Conservation (phyloP, 1,140 invertebrate genomes). For the Drosophila equinoxialis region DNA sequence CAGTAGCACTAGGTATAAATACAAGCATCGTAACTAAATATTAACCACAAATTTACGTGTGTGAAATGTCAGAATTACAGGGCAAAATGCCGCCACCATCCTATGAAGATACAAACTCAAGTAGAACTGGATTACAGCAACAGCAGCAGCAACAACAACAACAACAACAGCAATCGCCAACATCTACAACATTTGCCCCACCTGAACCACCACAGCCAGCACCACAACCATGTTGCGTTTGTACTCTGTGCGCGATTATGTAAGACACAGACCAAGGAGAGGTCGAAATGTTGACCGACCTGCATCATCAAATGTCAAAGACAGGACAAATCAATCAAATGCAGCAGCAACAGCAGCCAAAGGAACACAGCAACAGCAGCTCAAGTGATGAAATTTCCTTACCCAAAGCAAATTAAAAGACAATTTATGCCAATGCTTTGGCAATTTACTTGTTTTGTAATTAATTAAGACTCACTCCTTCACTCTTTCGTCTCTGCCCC, state of each 20-base stretch:
- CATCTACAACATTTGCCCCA: background rate
- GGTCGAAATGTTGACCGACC: constrained; percentile 28
- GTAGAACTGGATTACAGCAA: constrained; percentile 8
- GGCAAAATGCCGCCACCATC: constrained; percentile 27
- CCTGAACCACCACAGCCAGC: background rate
- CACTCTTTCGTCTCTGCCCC: background rate
- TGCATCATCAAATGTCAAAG: constrained; percentile 51
- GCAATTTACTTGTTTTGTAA: constrained; percentile 54
- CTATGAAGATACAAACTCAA: constrained; percentile 19
- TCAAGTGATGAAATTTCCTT: constrained; percentile 6
- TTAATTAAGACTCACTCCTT: constrained; percentile 37
- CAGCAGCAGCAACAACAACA: background rate
- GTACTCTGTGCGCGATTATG: constrained; percentile 42
- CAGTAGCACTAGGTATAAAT: constrained; percentile 32
- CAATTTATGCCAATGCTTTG: constrained; percentile 60
- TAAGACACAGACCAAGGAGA: constrained; percentile 35
- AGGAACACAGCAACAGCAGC: background rate
- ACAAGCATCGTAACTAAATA: constrained; percentile 17
- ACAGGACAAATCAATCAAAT: constrained; percentile 55
- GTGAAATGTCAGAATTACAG: constrained; percentile 17
- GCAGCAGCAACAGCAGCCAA: constrained; percentile 28
- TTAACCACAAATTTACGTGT: constrained; percentile 37
- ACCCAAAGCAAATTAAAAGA: constrained; percentile 55
- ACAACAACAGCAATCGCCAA: no score
- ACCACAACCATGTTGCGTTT: constrained; percentile 13